Conservation (phyloP, 1,140 invertebrate species). For the Druon quercuslanigerum region DNA sequence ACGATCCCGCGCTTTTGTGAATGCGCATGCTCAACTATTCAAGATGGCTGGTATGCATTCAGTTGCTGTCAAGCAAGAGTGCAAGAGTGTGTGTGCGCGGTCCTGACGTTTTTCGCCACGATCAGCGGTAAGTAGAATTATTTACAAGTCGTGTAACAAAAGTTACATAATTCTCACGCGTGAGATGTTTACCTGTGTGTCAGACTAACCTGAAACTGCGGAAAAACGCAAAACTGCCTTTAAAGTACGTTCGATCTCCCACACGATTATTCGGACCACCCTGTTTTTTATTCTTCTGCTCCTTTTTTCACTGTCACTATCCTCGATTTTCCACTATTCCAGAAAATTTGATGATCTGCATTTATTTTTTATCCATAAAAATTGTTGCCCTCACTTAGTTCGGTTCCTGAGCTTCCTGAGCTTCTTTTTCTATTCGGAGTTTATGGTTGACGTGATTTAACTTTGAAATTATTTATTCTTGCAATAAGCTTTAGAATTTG, state of each 20-base stretch:
- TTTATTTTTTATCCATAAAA: background rate
- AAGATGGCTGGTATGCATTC: conserved; percentile 58
- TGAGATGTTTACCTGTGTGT: conserved; percentile 37
- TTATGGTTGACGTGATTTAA: too few relatives aligned
- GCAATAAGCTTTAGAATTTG: too few relatives aligned
- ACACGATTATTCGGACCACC: conserved; percentile 59
- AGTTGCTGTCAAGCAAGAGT: conserved; percentile 48
- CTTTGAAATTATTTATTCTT: too few relatives aligned
- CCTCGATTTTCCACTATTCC: background rate
- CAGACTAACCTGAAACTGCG: conserved; percentile 47
- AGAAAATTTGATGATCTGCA: background rate
- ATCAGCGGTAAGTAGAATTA: conserved; percentile 71
- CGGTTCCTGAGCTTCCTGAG: too few relatives aligned
- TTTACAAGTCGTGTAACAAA: conserved; percentile 68
- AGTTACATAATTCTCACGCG: conserved; percentile 68
- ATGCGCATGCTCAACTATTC: conserved; percentile 47
- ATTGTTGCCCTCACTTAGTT: background rate
- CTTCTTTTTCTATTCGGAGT: too few relatives aligned
- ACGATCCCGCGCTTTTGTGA: conserved; percentile 38
- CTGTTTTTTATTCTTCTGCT: conserved; percentile 30
- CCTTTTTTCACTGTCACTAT: conserved; percentile 31
- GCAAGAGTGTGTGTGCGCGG: conserved; percentile 60
- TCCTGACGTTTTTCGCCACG: conserved; percentile 70
- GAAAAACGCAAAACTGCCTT: conserved; percentile 40
- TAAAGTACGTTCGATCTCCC: conserved; percentile 55